A percentile compares a stretch with the other conserved stretches of the same genome.
Evolutionary conservation across 2,113 vertebrate genomes (phyloP).

Genomic region (Zosterops borbonicus): DNA sequence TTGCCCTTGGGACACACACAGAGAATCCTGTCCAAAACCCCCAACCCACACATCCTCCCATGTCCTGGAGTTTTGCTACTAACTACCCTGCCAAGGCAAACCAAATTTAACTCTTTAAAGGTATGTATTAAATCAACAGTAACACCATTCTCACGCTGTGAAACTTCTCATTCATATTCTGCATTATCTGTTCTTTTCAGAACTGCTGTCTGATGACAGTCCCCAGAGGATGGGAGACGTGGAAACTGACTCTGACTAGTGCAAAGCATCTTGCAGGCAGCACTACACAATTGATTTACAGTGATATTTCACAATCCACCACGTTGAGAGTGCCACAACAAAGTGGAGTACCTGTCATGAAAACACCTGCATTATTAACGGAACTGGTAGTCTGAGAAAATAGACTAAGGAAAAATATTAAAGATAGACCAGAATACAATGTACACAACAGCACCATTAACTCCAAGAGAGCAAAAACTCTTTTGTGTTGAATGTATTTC

Average conservation of each 20-base stretch:
- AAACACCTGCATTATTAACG: background rate
- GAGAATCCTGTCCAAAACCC: background rate
- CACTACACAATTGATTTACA: background rate
- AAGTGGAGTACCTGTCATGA: background rate
- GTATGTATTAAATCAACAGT: background rate
- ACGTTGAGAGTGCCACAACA: background rate
- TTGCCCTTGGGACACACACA: background rate
- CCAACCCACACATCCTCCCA: background rate
- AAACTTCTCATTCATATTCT: background rate
- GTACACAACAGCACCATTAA: background rate
- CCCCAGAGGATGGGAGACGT: background rate
- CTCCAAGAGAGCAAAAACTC: background rate
- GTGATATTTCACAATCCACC: background rate
- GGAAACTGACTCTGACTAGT: background rate
- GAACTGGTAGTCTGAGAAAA: background rate
- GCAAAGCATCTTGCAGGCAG: background rate
- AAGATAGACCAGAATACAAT: background rate
- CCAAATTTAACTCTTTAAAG: background rate
- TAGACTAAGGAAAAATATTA: background rate
- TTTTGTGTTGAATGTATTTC: background rate
- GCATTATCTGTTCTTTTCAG: background rate
- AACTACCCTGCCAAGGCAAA: background rate
- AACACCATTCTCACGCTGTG: background rate
- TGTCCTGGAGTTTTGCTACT: background rate
- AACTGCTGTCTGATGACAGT: background rate